Base-by-base conservation (phyloP, 2,113 vertebrate species). In the Eretmochelys imbricata region DNA sequence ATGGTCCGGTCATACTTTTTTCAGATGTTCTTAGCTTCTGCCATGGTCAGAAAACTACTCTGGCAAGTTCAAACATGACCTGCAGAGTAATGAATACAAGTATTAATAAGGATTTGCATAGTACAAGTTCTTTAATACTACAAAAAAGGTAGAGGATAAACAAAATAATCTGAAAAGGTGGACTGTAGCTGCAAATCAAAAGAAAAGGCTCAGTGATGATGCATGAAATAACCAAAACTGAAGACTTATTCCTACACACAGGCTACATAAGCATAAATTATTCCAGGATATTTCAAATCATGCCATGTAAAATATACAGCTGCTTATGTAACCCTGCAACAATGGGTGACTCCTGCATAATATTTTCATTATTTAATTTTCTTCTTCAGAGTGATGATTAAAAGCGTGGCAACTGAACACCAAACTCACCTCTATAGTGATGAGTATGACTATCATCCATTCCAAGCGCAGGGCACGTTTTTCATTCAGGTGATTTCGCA, bases 391-490 rank as follows among this genome's bases (percentile, higher is more conserved):
- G 27, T 69, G 59, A 22, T 2, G 54, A 16, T 9, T 27, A 35
- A 14, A 38, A 38, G 42, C 3, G 5, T 2, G 27, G 27, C n/a
- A 22, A 46, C 7, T 1, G 19, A 24, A 35, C 49, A 93, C 91
- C 10, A 24, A 24, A 3, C 96, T 95, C 54, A 99, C 99, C 99
- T 99, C 99, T 20, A 99, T 99, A 35, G 99, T 99, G 96, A 99
- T 99, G 38, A 99, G 99, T 89, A 99, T 98, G 24, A 99, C 99
- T 3, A 99, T 99, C 99, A 99, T 99, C 99, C 99, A 99, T 96
- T 99, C 99, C 8, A 99, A 97, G 62, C 99, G 99, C 20, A 99
- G 97, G 1, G 99, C 94, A 54, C 99, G 98, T 95, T 99, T 99
- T 94, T 99, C 99, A 3, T 98, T 99, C 96, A 99, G 97, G 97